Conservation (phyloP, 2,797 vertebrate genomes). For the Ateles fusciceps region DNA sequence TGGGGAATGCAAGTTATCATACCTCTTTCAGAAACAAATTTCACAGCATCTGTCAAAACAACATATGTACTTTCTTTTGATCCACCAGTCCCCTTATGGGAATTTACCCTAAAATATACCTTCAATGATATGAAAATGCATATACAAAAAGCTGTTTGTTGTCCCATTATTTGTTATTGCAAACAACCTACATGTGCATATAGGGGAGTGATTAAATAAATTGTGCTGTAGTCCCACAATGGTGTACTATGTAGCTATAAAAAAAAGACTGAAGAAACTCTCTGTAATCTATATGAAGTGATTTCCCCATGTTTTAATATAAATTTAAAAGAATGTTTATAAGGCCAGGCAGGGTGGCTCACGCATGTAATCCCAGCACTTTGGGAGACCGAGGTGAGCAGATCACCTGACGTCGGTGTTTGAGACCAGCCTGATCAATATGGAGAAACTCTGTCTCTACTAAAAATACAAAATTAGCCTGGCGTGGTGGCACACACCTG, state of each 20-base stretch:
- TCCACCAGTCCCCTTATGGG: not conserved
- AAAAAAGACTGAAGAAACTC: not conserved
- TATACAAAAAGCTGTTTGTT: not conserved
- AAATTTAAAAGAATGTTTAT: not conserved
- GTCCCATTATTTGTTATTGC: not conserved
- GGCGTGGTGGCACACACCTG: no score
- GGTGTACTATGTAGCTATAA: not conserved
- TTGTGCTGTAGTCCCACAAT: not conserved
- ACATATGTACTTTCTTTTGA: not conserved
- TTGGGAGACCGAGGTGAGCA: no score
- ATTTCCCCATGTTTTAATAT: not conserved
- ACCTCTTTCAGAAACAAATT: conserved; percentile 15
- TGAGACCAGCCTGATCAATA: no score
- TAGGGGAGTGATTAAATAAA: not conserved
- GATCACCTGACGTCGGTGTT: no score
- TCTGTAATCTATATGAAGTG: not conserved
- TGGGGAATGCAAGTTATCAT: not conserved
- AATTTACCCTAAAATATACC: not conserved
- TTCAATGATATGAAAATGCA: not conserved
- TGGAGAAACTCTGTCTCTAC: no score
- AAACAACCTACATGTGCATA: conserved; percentile 1
- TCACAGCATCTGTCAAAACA: not conserved
- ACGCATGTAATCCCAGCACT: no score
- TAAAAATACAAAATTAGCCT: no score
- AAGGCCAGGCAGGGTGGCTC: no score